phyloP scores from a whole-genome alignment of 2,888 invertebrate genomes.

The Apamea crenata region DNA sequence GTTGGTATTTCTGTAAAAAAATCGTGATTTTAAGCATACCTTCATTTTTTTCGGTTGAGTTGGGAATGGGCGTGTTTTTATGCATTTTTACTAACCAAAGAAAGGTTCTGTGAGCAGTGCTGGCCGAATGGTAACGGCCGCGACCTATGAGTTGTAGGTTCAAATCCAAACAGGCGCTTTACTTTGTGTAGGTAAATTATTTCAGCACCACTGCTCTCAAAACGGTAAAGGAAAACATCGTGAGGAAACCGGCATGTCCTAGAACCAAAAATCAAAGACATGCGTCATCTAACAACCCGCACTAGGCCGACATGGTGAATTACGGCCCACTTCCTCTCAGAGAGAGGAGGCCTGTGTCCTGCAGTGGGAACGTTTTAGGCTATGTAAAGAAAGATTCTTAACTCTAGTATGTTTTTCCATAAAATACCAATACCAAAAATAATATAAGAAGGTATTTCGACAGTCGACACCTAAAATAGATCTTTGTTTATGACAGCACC shows the following conservation, averaged over 20 bases:
- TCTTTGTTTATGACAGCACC: conserved; percentile 30
- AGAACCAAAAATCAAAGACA: neutral
- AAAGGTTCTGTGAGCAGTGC: neutral
- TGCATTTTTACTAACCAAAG: neutral
- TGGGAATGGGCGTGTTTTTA: neutral
- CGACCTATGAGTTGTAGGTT: neutral
- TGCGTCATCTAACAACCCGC: neutral
- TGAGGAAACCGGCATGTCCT: neutral
- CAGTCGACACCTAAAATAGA: neutral
- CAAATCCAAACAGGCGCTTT: neutral
- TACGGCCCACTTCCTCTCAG: too few species aligned
- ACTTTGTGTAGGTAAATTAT: neutral
- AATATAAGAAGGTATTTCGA: neutral
- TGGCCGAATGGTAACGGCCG: neutral
- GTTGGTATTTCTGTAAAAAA: neutral
- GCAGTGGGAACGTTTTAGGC: neutral
- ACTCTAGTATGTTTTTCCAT: neutral
- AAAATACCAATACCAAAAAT: neutral
- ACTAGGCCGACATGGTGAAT: too few species aligned
- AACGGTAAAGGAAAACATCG: neutral
- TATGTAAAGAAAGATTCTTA: neutral
- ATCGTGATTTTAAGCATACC: neutral
- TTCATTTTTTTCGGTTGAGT: neutral
- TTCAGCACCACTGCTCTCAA: neutral
- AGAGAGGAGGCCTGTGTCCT: neutral